Evolutionary conservation across 1,140 invertebrate genomes (phyloP), one percentile per base, ranked within the genome.

Genomic region (Ooceraea biroi): DNA sequence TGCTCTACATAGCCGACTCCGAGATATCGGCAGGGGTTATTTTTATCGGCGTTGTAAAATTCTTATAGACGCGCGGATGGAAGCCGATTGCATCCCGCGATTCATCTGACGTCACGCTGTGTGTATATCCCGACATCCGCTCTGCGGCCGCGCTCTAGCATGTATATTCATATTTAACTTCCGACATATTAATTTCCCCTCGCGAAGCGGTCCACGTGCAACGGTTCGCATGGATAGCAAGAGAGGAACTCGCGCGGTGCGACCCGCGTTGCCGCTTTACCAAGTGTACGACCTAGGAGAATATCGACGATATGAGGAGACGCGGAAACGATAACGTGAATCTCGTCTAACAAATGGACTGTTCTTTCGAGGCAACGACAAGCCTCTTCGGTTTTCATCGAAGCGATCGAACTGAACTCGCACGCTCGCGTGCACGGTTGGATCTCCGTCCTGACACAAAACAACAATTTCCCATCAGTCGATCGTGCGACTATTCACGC

Each of bases 21-120:
- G 41, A 82, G 66, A 69, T 80, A 80, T 57, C 52, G 57, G 30
- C 17, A 14, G 44, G 7, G 41, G 44, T 27, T 84, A 80, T 84
- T 80, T 84, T 80, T 84, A 71, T 52, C 36, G 44, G 17, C 57
- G 76, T 50, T 80, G 76, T 80, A 71, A 84, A 80, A 84, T 80
- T 84, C 83, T 80, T 80, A 80, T 84, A 61, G 76, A 63, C 74
- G 36, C 36, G 50, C 60, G 55, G 76, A 61, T 69, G 65, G 66
- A 68, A 65, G 22, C 60, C 82, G 60, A 55, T 65, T 63, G 58
- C 58, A 65, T 69, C 55, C 46, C 76, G 27, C 83, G 83, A 82
- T 84, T 50, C 46, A 55, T 52, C 61, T 80, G 83, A 84, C 83
- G 83, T 84, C 83, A 84, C 76, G n/a, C 1, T 12, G 72, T 55